phyloP scores from a whole-genome alignment of 2,888 invertebrate species.

The Rhamnusium bicolor region DNA sequence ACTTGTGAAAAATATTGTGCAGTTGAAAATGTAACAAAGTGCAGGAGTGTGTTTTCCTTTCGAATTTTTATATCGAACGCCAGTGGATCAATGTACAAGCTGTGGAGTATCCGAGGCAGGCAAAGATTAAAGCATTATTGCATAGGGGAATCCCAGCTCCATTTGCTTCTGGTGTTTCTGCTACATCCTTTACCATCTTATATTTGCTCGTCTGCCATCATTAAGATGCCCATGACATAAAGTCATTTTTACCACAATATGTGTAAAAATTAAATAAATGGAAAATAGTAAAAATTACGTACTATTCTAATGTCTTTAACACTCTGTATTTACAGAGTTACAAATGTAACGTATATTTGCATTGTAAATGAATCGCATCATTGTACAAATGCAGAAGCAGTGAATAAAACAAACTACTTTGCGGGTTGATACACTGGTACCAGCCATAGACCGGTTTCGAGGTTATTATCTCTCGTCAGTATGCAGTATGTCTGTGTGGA shows the following conservation, averaged over 20 bases:
- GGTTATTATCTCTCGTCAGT: no score
- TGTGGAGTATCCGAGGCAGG: constrained; percentile 61
- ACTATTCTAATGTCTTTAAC: no score
- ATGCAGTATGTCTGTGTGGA: no score
- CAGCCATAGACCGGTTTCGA: no score
- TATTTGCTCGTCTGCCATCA: constrained; percentile 9
- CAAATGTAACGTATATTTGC: no score
- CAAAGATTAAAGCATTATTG: constrained; percentile 67
- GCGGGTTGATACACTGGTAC: no score
- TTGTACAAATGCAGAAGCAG: no score
- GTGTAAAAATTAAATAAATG: no score
- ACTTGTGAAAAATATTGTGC: not conserved
- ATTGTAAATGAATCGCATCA: no score
- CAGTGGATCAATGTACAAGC: constrained; percentile 17
- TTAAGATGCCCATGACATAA: not conserved
- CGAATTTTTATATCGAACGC: constrained; percentile 1
- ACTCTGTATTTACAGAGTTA: no score
- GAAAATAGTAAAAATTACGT: no score
- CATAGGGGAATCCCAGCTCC: constrained; percentile 65
- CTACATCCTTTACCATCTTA: constrained; percentile 19
- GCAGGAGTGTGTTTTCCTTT: not conserved
- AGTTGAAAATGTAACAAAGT: not conserved
- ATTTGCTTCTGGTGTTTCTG: constrained; percentile 56
- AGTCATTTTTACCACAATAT: not conserved
- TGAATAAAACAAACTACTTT: no score